Percentiles rank a stretch among this genome's conserved stretches.
phyloP scores from a whole-genome alignment of 2,113 vertebrate genomes.

The Spilogale gracilis region DNA sequence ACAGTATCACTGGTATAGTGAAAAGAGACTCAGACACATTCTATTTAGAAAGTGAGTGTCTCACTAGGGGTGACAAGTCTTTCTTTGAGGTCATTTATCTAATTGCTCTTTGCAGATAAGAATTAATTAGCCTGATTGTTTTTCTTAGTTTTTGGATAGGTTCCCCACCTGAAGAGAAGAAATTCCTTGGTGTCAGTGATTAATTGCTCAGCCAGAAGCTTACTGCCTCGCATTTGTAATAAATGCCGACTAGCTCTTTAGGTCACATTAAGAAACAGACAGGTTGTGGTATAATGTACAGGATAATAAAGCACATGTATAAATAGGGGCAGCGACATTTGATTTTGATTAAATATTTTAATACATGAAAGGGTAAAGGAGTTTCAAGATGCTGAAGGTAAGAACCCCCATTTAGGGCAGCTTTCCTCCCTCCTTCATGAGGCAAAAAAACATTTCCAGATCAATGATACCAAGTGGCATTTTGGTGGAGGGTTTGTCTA shows the following conservation, averaged over 20 bases:
- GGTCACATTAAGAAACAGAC: slow-evolving; percentile 87
- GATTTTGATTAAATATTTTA: slow-evolving; percentile 90
- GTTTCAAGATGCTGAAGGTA: slow-evolving; percentile 68
- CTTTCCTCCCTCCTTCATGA: slow-evolving; percentile 41
- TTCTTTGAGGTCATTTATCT: slow-evolving; percentile 94
- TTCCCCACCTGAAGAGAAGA: slow-evolving; percentile 98
- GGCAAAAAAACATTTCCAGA: slow-evolving; percentile 56
- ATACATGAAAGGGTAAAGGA: slow-evolving; percentile 83
- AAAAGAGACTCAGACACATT: slow-evolving; percentile 89
- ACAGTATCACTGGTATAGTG: slow-evolving; percentile 88
- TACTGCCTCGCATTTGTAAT: slow-evolving; percentile 92
- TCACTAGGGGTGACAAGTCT: slow-evolving; percentile 96
- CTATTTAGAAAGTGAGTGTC: slow-evolving; percentile 92
- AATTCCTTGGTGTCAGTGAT: slow-evolving; percentile 97
- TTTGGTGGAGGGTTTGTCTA: slow-evolving; percentile 68
- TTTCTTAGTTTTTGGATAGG: slow-evolving; percentile 96
- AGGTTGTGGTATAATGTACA: slow-evolving; percentile 84
- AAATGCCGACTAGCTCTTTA: slow-evolving; percentile 88
- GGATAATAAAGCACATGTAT: slow-evolving; percentile 87
- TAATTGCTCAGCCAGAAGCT: slow-evolving; percentile 96
- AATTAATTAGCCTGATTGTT: slow-evolving; percentile 99
- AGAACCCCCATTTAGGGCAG: slow-evolving; percentile 58
- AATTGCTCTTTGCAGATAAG: slow-evolving; percentile 99
- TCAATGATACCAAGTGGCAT: slow-evolving; percentile 57
- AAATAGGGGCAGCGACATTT: slow-evolving; percentile 87